phyloP scores from a whole-genome alignment of 2,888 invertebrate species.

The Tipula helvola region DNA sequence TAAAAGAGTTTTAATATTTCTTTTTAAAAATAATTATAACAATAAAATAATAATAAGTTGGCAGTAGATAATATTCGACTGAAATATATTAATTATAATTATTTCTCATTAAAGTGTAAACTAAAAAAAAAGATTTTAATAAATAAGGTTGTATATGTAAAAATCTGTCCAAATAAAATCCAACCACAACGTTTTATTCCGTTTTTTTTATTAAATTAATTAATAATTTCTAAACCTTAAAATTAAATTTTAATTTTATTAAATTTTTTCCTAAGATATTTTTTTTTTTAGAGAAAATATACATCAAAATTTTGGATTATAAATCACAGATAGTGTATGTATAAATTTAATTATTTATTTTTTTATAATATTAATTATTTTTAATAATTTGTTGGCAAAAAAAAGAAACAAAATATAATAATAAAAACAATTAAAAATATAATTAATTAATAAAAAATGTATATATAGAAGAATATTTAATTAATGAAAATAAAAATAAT shows the following conservation, averaged over 20 bases:
- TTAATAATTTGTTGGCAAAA: conserved; percentile 17
- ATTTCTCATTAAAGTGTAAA: neutral
- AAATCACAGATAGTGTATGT: conserved; percentile 39
- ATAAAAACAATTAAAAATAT: conserved; percentile 25
- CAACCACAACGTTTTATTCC: conserved; percentile 5
- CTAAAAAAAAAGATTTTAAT: neutral
- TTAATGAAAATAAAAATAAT: conserved; percentile 20
- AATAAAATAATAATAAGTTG: neutral
- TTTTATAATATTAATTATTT: conserved; percentile 14
- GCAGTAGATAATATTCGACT: neutral
- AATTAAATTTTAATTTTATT: conserved; percentile 19
- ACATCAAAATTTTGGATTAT: conserved; percentile 39
- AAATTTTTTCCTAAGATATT: conserved; percentile 17
- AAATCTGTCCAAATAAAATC: conserved; percentile 5
- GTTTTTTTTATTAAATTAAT: conserved; percentile 15
- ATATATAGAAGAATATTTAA: conserved; percentile 23
- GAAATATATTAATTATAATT: neutral
- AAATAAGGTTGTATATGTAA: neutral
- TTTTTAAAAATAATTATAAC: neutral
- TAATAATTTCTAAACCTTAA: conserved; percentile 20
- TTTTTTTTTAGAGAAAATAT: conserved; percentile 31
- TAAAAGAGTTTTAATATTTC: neutral
- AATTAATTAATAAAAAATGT: conserved; percentile 33
- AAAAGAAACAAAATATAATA: conserved; percentile 17
- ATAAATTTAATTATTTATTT: conserved; percentile 21